A percentile compares a stretch with the other conserved stretches of the same genome.
phyloP scores from a whole-genome alignment of 2,797 vertebrate species.

The Cheirogaleus major region DNA sequence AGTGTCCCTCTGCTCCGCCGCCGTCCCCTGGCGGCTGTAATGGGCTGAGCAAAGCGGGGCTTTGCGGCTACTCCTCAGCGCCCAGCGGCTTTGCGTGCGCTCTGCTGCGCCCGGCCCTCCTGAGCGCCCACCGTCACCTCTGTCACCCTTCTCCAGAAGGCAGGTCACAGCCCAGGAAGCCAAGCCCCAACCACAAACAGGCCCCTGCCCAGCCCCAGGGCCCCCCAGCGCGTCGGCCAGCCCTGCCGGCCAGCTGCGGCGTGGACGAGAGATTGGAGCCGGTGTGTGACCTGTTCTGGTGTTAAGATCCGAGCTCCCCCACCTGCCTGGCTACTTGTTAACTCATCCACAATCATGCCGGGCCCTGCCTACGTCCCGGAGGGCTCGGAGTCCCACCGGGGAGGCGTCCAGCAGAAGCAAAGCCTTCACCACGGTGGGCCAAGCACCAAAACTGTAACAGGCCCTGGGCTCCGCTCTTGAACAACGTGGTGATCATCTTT shows the following conservation, averaged over 20 bases:
- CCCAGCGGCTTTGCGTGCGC: neutral
- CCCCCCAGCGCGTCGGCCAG: neutral
- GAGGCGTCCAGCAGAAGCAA: neutral
- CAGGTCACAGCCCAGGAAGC: neutral
- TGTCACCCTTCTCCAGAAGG: neutral
- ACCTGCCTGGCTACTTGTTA: neutral
- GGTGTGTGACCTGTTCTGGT: accelerated
- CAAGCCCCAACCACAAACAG: neutral
- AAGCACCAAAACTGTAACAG: neutral
- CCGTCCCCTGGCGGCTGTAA: accelerated
- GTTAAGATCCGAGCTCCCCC: neutral
- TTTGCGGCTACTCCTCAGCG: neutral
- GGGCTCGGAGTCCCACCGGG: neutral
- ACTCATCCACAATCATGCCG: accelerated
- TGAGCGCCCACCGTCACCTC: neutral
- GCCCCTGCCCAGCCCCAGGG: neutral
- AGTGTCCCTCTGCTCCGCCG: accelerated
- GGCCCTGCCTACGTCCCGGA: accelerated
- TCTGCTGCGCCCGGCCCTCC: neutral
- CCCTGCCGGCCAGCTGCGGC: accelerated
- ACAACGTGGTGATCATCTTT: accelerated
- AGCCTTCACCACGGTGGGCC: accelerated
- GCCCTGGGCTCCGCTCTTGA: accelerated
- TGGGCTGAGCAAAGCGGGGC: neutral
- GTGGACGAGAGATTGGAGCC: neutral